Base-by-base conservation (phyloP, 2,113 vertebrate genomes). In the Tapirus terrestris region DNA sequence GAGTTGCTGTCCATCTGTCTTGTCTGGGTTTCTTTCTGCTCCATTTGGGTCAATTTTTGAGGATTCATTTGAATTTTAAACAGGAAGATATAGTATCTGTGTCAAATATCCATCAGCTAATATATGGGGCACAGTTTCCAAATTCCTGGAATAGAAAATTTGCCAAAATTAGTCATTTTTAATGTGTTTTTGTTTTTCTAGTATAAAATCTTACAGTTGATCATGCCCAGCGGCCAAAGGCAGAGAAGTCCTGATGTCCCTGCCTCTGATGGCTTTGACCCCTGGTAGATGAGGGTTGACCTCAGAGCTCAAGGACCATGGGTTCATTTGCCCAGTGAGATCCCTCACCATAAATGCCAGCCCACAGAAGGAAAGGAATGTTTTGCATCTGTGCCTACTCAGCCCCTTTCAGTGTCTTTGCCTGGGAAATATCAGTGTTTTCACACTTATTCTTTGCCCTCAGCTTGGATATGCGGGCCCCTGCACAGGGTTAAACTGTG, bases 1-100 rank as follows among this genome's bases (percentile, higher is more conserved):
- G 3, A 53, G 18, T 61, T 67, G 39, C n/a, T 68, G 17, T 91
- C 36, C 48, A 11, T 75, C 48, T 91, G 45, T 58, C 60, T 17
- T 65, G 33, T 60, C 36, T 53, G 9, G 80, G 39, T 76, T 94
- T 96, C 23, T 63, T 86, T 51, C 70, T 85, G 7, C 7, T 75
- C 67, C 63, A 61, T 65, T 92, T 84, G 60, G 3, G 51, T 73
- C 17, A 51, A 25, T 43, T 72, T 97, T 82, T 72, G 31, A 82
- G 45, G 6, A 95, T 83, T 17, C 25, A 43, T 67, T 95, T 88
- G 60, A 48, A 53, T 13, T 96, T 94, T 86, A 91, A 91, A 94
- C 17, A 68, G 4, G 1, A 84, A 58, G 0, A 67, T 90, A 14
- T 11, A 33, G 18, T 70, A 12, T n/a, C 48, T 36, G 17, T 93